Base-by-base conservation (phyloP, 2,797 vertebrate species). In the Phalloptychus januarius region DNA sequence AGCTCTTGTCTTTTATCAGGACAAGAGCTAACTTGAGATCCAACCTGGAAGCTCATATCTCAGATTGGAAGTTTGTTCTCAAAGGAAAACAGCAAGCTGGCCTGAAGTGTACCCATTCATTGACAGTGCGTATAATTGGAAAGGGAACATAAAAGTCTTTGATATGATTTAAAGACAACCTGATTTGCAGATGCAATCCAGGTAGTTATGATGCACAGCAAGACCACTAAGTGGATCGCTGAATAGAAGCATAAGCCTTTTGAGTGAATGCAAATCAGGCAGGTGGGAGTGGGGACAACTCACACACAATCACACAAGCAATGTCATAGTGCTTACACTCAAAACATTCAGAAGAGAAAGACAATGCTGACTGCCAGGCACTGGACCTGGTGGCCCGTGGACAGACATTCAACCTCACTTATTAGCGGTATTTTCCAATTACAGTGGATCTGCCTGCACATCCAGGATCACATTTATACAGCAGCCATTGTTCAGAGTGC, bases 361-460 rank as follows among this genome's bases (percentile, higher is more conserved):
- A 92, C 84, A 89, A 91, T 81, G 40, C 77, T 50, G 79, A 83
- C 42, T 87, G 76, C 75, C 72, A 8, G 72, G 90, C 82, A 83
- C 81, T 15, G 20, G 79, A 83, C 84, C 86, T 20, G 25, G 72
- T 83, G 81, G 88, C 77, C 85, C 81, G 52, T 45, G 78, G 84
- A 80, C 83, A 67, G 67, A 76, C 86, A 88, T 88, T 88, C 85
- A 91, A 75, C n/a, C 38, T 63, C 45, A 2, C 84, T 91, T 88
- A 90, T 89, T 91, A 91, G 85, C 81, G 79, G 82, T 70, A 70
- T 85, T 85, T 88, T 87, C 83, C 83, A 92, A 90, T 92, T 91
- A 87, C 80, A 54, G 65, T 44, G 76, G 72, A 82, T 73, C 75
- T 67, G 82, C 77, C 80, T 83, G 80, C 80, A 86, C 77, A 80